These are phyloP conservation scores for Monoplex corrugatus DNA, from an alignment of 2,888 invertebrate genomes.

Conservation along the genomic window DNA sequence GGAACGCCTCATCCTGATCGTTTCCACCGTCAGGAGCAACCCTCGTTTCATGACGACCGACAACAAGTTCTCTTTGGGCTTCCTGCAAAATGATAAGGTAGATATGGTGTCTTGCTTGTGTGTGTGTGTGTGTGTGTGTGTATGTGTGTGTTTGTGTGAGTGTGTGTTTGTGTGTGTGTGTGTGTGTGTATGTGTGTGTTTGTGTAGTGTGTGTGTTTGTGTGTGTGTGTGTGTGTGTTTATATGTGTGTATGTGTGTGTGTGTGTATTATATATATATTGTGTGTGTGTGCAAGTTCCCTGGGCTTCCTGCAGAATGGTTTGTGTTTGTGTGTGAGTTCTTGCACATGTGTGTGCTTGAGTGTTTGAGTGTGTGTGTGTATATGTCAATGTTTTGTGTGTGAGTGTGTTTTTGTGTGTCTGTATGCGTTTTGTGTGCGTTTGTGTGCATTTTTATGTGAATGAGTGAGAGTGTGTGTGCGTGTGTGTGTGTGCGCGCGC, in stretches of 20 bases:
- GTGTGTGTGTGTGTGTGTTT: no score
- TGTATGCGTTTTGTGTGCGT: background rate
- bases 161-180: background rate
- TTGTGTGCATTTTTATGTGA: background rate
- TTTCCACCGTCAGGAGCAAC: constrained; percentile 76
- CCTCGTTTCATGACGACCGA: constrained; percentile 64
- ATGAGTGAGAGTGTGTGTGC: background rate
- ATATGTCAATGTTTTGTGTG: background rate
- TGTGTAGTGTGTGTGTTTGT: background rate
- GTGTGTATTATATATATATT: background rate
- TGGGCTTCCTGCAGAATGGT: background rate
- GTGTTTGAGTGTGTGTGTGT: background rate
- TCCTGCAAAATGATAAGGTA: constrained; percentile 75
- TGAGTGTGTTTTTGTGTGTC: background rate
- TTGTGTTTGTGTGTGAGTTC: background rate
- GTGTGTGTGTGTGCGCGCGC: no score
- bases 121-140: background rate
- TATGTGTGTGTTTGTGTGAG: background rate
- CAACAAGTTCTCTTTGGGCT: constrained; percentile 73
- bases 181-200: background rate
- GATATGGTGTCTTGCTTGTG: background rate
- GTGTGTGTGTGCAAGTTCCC: background rate
- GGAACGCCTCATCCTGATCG: constrained; percentile 76
- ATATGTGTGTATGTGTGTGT: background rate
- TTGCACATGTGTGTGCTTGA: background rate